Percentiles rank a stretch among this genome's conserved stretches.
Evolutionary conservation across 1,140 invertebrate species (phyloP).

Genomic region (Tetranychus urticae): DNA sequence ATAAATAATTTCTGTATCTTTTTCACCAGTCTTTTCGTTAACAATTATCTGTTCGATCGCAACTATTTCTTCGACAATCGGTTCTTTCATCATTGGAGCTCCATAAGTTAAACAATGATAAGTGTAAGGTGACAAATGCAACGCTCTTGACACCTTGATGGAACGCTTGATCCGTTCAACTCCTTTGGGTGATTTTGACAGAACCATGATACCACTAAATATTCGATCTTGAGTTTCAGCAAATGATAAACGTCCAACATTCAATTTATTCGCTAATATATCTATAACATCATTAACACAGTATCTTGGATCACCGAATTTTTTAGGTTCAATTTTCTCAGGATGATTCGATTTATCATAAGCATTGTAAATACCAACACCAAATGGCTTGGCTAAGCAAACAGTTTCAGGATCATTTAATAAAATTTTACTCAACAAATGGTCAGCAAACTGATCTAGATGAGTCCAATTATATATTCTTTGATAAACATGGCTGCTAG

Average conservation of each 20-base stretch:
- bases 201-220: neutral
- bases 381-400: neutral
- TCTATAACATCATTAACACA: neutral
- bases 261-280: neutral
- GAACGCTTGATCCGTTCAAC: neutral
- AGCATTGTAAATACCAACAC: neutral
- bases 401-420: neutral
- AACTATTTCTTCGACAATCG: neutral
- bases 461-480: neutral
- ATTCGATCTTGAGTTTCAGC: neutral
- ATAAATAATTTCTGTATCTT: neutral
- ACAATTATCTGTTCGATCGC: neutral
- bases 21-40: neutral
- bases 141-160: neutral
- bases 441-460: neutral
- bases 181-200: neutral
- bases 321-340: neutral
- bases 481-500: neutral
- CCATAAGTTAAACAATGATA: neutral
- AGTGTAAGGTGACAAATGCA: neutral
- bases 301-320: neutral
- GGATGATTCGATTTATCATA: neutral
- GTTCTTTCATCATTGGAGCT: neutral
- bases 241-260: neutral
- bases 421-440: neutral